Percentiles rank a stretch among this genome's conserved stretches.
Evolutionary conservation across 2,888 invertebrate species (phyloP).

Genomic region (Rambutsinella grinnellia): DNA sequence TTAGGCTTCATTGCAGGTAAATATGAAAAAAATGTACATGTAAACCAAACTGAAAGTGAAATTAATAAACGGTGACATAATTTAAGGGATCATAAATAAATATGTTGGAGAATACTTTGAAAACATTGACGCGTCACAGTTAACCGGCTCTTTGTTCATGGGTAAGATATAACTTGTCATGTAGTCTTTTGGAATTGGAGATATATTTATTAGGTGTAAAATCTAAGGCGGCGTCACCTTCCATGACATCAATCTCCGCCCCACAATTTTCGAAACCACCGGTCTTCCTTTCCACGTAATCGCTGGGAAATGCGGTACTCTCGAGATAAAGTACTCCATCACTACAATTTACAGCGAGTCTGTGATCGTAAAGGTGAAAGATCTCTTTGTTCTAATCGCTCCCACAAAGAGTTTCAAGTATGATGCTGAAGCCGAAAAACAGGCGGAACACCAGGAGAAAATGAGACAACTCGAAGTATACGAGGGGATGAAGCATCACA

Average conservation of each 20-base stretch:
- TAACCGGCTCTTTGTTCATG: conserved; percentile 97
- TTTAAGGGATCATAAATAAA: conserved; percentile 81
- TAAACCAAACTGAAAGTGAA: neutral
- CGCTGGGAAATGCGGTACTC: conserved; percentile 90
- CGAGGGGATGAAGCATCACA: conserved; percentile 78
- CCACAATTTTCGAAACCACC: conserved; percentile 86
- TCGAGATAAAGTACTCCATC: conserved; percentile 97
- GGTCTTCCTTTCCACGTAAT: conserved; percentile 93
- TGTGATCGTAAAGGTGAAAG: conserved; percentile 90
- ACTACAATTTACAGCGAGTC: conserved; percentile 95
- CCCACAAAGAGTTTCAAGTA: conserved; percentile 87
- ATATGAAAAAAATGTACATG: too few relatives aligned
- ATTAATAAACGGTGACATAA: too few relatives aligned
- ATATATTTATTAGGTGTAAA: neutral
- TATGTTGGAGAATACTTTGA: conserved; percentile 96
- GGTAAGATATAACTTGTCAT: conserved; percentile 73
- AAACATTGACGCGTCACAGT: conserved; percentile 92
- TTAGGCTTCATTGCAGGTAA: conserved; percentile 35
- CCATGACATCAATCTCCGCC: conserved; percentile 88
- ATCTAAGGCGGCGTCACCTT: conserved; percentile 90
- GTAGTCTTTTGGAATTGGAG: neutral
- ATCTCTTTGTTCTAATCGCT: conserved; percentile 87
- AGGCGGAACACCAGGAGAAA: conserved; percentile 80
- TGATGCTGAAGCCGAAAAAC: conserved; percentile 87
- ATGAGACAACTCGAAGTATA: conserved; percentile 82